phyloP scores from a whole-genome alignment of 1,140 invertebrate genomes.

The Drosophila ananassae region DNA sequence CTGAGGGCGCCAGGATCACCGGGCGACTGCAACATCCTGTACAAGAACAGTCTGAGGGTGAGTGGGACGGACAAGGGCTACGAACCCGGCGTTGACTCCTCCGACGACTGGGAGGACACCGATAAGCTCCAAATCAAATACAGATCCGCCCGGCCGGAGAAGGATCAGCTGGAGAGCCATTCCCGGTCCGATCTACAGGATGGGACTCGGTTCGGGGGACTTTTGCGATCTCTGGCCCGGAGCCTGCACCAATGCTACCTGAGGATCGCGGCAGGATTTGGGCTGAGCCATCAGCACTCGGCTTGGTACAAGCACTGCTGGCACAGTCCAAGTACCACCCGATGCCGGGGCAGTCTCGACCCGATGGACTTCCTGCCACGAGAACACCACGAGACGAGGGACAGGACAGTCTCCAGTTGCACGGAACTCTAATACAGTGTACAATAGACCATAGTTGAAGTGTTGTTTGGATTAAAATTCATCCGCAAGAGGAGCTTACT shows the following conservation, averaged over 20 bases:
- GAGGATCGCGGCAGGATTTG: constrained; percentile 50
- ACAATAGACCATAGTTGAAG: no score
- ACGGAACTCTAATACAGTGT: neutral
- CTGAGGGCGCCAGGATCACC: neutral
- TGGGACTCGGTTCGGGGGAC: constrained; percentile 1
- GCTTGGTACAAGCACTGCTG: constrained; percentile 68
- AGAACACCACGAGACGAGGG: neutral
- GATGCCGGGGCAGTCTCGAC: constrained; percentile 8
- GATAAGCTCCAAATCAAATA: no score
- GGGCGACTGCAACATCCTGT: neutral
- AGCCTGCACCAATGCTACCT: constrained; percentile 21
- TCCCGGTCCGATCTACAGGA: neutral
- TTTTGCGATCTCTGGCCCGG: constrained; percentile 14
- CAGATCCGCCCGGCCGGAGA: neutral
- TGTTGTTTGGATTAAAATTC: no score
- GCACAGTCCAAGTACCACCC: constrained; percentile 31
- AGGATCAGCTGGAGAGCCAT: neutral
- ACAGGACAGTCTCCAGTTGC: neutral
- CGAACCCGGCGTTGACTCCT: constrained; percentile 1
- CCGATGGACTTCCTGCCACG: neutral
- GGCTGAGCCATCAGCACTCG: constrained; percentile 45
- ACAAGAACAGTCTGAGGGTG: neutral
- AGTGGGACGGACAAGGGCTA: no score
- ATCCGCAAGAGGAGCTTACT: no score
- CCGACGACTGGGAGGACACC: neutral